These are phyloP conservation scores for Rotaria magnacalcarata DNA, from an alignment of 2,888 invertebrate genomes.

Conservation along the genomic window DNA sequence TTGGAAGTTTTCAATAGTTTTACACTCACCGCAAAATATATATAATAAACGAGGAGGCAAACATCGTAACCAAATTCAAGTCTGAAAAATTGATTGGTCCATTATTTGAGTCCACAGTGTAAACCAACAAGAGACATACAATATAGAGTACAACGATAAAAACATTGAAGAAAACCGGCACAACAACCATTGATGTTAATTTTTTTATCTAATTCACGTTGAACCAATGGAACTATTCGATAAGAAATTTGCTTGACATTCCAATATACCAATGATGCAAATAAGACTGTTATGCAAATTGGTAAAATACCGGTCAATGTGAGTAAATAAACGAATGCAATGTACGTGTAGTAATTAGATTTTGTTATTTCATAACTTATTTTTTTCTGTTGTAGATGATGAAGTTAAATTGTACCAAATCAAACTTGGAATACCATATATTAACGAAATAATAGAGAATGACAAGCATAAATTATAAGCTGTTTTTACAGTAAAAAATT, in stretches of 20 bases:
- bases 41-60: neutral
- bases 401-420: neutral
- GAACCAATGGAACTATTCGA: neutral
- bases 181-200: neutral
- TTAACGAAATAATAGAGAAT: neutral
- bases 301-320: neutral
- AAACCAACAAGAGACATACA: neutral
- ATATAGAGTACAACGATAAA: neutral
- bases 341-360: no score
- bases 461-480: neutral
- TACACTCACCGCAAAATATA: neutral
- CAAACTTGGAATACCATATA: neutral
- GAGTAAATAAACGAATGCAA: neutral
- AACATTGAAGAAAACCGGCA: neutral
- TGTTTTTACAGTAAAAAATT: neutral
- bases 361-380: neutral
- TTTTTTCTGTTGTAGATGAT: neutral
- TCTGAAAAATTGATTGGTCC: no score
- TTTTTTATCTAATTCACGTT: conserved; percentile 9
- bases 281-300: neutral
- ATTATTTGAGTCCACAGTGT: no score
- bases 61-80: no score
- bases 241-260: neutral
- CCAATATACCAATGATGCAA: neutral
- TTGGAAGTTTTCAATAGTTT: no score